A percentile compares a stretch with the other conserved stretches of the same genome.
These are phyloP conservation scores for Pterobdella sp. DNA, from an alignment of 2,888 invertebrate genomes.

Conservation along the genomic window DNA sequence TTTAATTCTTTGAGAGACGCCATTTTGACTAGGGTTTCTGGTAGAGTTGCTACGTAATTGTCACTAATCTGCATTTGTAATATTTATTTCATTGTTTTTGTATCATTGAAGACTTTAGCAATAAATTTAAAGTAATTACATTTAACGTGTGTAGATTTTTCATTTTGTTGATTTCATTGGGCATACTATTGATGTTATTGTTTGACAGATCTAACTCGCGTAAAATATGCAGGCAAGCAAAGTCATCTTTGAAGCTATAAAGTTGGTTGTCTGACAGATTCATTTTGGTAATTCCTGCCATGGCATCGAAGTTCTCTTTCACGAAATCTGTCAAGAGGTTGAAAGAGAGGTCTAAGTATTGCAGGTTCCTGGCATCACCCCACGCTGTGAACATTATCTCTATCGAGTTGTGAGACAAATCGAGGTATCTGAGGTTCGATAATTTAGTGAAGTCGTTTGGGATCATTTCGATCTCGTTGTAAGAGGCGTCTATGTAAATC, in stretches of 20 bases:
- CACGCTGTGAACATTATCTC: constrained; percentile 40
- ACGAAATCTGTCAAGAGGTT: constrained; percentile 13
- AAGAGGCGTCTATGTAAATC: constrained; percentile 42
- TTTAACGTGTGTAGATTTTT: constrained; percentile 64
- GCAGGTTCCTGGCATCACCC: constrained; percentile 20
- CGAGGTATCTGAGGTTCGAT: constrained; percentile 39
- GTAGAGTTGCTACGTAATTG: constrained; percentile 63
- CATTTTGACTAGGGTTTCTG: constrained; percentile 47
- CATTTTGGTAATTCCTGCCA: constrained; percentile 13
- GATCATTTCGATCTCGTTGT: constrained; percentile 44
- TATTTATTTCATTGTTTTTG: too few relatives aligned
- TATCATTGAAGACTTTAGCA: not conserved
- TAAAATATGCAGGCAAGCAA: constrained; percentile 37
- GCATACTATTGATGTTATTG: constrained; percentile 43
- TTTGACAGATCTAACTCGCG: constrained; percentile 43
- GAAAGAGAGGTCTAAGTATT: constrained; percentile 24
- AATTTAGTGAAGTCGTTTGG: constrained; percentile 39
- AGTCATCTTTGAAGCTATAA: constrained; percentile 7
- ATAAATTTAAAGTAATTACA: constrained; percentile 48
- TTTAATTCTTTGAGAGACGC: constrained; percentile 44
- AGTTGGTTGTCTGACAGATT: constrained; percentile 20
- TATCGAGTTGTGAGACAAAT: constrained; percentile 41
- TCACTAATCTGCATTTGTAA: constrained; percentile 61
- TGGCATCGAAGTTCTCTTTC: constrained; percentile 7
- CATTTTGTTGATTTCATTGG: constrained; percentile 45